Percentiles rank a stretch among this genome's conserved stretches.
Evolutionary conservation across 2,888 invertebrate species (phyloP).

Genomic region (Rhyacophila evoluta): DNA sequence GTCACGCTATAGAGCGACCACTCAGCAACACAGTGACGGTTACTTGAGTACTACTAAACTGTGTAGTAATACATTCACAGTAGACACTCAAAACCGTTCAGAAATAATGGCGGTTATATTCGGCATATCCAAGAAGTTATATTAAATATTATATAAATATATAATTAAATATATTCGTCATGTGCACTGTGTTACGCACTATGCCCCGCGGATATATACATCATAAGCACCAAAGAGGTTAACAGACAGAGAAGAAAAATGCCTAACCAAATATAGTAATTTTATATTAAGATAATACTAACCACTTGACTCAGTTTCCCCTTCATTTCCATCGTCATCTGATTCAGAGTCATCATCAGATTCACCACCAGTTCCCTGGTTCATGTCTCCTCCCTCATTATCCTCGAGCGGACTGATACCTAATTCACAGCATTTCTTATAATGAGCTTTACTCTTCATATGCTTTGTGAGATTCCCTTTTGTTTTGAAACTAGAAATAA

Average conservation of each 20-base stretch:
- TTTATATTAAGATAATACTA: too few species aligned
- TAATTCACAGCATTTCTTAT: constrained; percentile 89
- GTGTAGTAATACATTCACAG: too few species aligned
- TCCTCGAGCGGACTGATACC: constrained; percentile 84
- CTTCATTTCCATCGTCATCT: constrained; percentile 73
- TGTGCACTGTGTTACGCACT: too few species aligned
- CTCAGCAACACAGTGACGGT: too few species aligned
- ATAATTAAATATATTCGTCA: background rate
- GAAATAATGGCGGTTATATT: too few species aligned
- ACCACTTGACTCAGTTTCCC: constrained; percentile 78
- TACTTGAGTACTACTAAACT: too few species aligned
- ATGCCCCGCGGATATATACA: too few species aligned
- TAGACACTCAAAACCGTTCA: too few species aligned
- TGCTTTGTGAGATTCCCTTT: constrained; percentile 98
- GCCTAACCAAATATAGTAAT: too few species aligned
- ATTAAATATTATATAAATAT: background rate
- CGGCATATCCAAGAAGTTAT: background rate
- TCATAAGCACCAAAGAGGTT: too few species aligned
- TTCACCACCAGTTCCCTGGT: constrained; percentile 64
- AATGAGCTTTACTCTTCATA: constrained; percentile 98
- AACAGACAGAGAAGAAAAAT: background rate
- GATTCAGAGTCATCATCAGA: constrained; percentile 77
- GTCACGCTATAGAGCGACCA: too few species aligned
- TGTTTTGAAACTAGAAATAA: constrained; percentile 89
- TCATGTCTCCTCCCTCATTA: constrained; percentile 66